Evolutionary conservation across 2,113 vertebrate genomes (phyloP), one percentile per base, ranked within the genome.

Genomic region (Dissostichus mawsoni): DNA sequence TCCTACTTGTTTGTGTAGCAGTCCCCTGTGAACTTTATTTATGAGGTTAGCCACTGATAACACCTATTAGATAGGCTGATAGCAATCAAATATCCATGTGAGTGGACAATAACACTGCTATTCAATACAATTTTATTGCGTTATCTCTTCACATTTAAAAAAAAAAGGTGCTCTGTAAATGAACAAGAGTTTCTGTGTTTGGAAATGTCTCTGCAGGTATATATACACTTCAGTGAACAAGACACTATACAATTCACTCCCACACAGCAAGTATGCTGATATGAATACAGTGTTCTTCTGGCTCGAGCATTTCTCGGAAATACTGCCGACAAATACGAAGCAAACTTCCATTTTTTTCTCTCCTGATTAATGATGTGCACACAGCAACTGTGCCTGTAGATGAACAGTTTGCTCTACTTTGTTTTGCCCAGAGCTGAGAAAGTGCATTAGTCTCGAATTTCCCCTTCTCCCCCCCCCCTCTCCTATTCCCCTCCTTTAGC

Each of bases 351-450:
- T 81, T 87, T 71, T 66, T 63, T 36, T 77, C 65, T 76, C 59
- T 77, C 69, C 64, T 86, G 84, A 87, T 92, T 84, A 87, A 85
- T 80, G 75, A 84, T 78, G 78, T 76, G 48, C 73, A 70, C 80
- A 53, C 51, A 66, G 57, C 66, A 68, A 47, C 58, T 71, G 11
- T 7, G 59, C 61, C 69, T 78, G 48, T 29, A 74, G 82, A 85
- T 64, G 81, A 83, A 87, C 44, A 64, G 45, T 84, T 83, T 86
- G 81, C 68, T 88, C 76, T 76, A 80, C 73, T 89, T 83, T 87
- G 57, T 91, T 90, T 78, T 84, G 62, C 79, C 77, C 63, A 56
- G 52, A 66, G 66, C 61, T 80, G 64, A 70, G 44, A 82, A 78
- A 78, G 48, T 72, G 55, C n/a, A 84, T 29, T 63, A 58, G 16